Conservation (phyloP, 2,888 invertebrate species). For the Harpalus rufipes region DNA sequence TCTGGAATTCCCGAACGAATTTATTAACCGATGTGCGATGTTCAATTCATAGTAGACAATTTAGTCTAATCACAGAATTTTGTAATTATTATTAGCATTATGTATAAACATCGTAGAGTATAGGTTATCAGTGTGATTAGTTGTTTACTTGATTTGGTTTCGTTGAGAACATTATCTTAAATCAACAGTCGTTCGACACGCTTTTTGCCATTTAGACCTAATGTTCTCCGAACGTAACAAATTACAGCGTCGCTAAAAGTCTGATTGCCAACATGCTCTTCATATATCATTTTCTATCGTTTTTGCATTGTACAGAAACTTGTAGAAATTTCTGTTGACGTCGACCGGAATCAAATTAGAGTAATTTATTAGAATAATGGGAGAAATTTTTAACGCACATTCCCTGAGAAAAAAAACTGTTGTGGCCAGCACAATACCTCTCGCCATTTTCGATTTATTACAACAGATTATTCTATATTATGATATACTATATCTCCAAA, state of each 20-base stretch:
- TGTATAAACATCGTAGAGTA: not conserved
- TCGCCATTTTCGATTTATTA: too few relatives aligned
- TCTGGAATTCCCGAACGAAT: not conserved
- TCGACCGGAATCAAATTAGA: not conserved
- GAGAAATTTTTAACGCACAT: not conserved
- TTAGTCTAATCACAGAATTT: not conserved
- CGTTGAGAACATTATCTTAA: not conserved
- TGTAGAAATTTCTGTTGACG: not conserved
- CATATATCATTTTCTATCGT: conserved; percentile 62
- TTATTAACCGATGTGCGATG: not conserved
- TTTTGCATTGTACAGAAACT: conserved; percentile 57
- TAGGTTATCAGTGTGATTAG: not conserved
- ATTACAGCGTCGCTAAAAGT: conserved; percentile 50
- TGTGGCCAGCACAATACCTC: not conserved
- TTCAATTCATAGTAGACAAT: not conserved
- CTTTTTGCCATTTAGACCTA: conserved; percentile 42
- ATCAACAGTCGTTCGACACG: not conserved
- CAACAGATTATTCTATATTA: too few relatives aligned
- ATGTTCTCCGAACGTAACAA: conserved; percentile 54
- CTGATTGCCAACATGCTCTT: conserved; percentile 30
- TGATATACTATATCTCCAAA: too few relatives aligned
- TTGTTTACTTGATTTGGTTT: not conserved
- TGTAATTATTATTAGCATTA: not conserved
- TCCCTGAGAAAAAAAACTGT: not conserved
- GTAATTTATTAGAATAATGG: conserved; percentile 2